phyloP scores from a whole-genome alignment of 1,140 invertebrate species.

The Drosophila kurseongensis region DNA sequence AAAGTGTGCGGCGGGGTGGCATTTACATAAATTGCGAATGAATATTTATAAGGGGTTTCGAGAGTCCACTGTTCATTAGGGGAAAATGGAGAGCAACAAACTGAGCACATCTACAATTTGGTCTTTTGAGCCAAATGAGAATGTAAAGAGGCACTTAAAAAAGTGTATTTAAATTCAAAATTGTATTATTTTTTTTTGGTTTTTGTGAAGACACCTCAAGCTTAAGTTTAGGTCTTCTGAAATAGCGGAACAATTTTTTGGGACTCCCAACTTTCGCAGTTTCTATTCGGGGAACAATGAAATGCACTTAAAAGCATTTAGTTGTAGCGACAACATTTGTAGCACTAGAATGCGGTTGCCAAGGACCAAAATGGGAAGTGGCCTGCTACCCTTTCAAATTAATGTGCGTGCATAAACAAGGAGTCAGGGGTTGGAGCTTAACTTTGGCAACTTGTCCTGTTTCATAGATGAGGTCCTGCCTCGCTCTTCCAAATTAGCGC shows the following conservation, averaged over 20 bases:
- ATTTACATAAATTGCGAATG: conserved; percentile 77
- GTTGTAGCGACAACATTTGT: conserved; percentile 73
- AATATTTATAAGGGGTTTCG: conserved; percentile 69
- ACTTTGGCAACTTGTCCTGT: conserved; percentile 54
- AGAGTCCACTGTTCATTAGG: conserved; percentile 14
- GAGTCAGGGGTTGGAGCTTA: conserved; percentile 35
- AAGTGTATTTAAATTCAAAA: too few species aligned
- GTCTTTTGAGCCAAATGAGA: too few species aligned
- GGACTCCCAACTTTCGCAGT: conserved; percentile 10
- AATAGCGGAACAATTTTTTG: conserved; percentile 11
- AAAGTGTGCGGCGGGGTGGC: conserved; percentile 46
- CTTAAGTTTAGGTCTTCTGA: conserved; percentile 9
- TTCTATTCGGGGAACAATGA: conserved; percentile 39
- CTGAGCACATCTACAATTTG: too few species aligned
- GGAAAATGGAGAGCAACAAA: too few species aligned
- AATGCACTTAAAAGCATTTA: conserved; percentile 82
- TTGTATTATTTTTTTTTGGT: not conserved
- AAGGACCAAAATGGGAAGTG: conserved; percentile 2
- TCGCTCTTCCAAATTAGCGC: conserved; percentile 61
- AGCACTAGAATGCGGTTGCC: conserved; percentile 67
- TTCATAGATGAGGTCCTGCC: conserved; percentile 22
- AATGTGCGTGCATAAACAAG: conserved; percentile 80
- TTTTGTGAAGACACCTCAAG: conserved; percentile 33
- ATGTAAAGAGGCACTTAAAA: too few species aligned
- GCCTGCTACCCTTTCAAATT: conserved; percentile 59